Base-by-base conservation (phyloP, 2,797 vertebrate genomes). In the Sebastes aleutianus region DNA sequence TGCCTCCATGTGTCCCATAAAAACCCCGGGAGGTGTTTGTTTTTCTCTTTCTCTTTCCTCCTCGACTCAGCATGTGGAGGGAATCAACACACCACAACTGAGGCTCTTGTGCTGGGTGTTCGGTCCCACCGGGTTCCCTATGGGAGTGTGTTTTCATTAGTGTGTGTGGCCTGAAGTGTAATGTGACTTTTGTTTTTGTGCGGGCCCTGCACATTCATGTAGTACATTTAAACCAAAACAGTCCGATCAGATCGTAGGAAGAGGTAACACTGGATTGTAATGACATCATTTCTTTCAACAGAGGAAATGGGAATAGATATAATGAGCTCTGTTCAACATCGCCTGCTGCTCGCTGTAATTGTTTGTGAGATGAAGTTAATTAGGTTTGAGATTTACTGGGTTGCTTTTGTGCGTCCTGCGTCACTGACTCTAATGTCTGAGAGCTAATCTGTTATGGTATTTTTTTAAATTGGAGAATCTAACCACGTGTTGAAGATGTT, bases 301-400 rank as follows among this genome's bases (percentile, higher is more conserved):
- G 66, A 90, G 90, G 90, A 93, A 89, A 85, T 85, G 80, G 64
- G 53, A 65, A 76, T 36, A 61, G 79, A 88, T 70, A 70, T 29
- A 86, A 83, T 34, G 84, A 89, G 88, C 24, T 83, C 92, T 92
- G 93, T 79, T 56, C 69, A 79, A 2, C 82, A 27, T 92, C 79
- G 62, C 75, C 70, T 22, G 62, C 70, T 84, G 70, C 57, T 76
- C 8, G 71, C 77, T 70, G 50, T 83, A 82, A 93, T 89, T 85
- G 85, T 80, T 85, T 83, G 57, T 76, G 86, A 91, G 78, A 79
- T 34, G 7, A 79, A 78, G 29, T 87, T 82, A 82, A 91, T 91
- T 83, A 81, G 24, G 7, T 77, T 72, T 74, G 47, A 76, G 84
- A 91, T 85, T 84, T 70, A 79, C 18, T 9, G 74, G 26, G 6